Evolutionary conservation across 2,888 invertebrate genomes (phyloP).

Genomic region (Choreutis nemorana): DNA sequence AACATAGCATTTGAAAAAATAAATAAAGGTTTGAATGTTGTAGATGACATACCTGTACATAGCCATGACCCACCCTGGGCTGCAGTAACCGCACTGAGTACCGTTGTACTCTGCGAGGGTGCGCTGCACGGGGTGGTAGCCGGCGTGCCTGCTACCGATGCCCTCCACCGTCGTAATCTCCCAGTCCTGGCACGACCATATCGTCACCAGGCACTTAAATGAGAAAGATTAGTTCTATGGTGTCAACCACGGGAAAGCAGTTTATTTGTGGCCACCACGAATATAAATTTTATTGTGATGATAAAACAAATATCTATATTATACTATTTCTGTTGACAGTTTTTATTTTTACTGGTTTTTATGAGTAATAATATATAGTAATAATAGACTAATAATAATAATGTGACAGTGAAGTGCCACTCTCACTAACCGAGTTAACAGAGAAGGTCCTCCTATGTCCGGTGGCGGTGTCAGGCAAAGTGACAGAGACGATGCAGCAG

Average conservation of each 20-base stretch:
- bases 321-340: too few relatives aligned
- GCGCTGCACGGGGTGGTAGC: slow-evolving; percentile 73
- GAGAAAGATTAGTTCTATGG: not conserved
- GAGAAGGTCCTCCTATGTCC: slow-evolving; percentile 44
- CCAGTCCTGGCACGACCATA: slow-evolving; percentile 63
- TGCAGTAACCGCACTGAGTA: slow-evolving; percentile 78
- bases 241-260: too few relatives aligned
- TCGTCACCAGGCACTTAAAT: slow-evolving; percentile 45
- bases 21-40: too few relatives aligned
- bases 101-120: slow-evolving; percentile 70
- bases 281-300: not conserved
- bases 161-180: slow-evolving; percentile 73
- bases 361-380: not conserved
- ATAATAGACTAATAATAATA: not conserved
- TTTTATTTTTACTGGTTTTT: not conserved
- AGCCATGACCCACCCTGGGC: slow-evolving; percentile 80
- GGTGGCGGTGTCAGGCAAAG: slow-evolving; percentile 26
- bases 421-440: slow-evolving; percentile 69
- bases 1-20: too few relatives aligned
- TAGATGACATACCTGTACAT: slow-evolving; percentile 59
- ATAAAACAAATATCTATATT: too few relatives aligned
- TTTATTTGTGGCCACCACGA: not conserved
- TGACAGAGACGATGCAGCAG: slow-evolving; percentile 62
- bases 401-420: not conserved
- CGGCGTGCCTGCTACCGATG: slow-evolving; percentile 61